Evolutionary conservation across 2,888 invertebrate species (phyloP).

Genomic region (Lithophane leautieri): DNA sequence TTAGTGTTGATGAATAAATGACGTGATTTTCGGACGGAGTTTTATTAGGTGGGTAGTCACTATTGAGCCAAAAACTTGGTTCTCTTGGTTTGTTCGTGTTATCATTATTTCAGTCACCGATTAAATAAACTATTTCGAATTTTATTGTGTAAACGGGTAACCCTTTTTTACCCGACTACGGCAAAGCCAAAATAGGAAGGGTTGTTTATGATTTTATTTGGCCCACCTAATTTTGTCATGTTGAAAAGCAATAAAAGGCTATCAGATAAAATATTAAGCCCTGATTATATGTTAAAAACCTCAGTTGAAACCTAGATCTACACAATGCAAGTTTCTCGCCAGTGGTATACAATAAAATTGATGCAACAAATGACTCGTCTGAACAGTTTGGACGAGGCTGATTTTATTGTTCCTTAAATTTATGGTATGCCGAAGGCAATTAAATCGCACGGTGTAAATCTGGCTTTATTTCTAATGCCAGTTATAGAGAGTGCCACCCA

Average conservation of each 20-base stretch:
- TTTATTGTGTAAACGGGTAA: background rate
- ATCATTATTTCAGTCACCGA: background rate
- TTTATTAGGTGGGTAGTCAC: background rate
- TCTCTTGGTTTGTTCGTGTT: background rate
- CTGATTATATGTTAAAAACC: background rate
- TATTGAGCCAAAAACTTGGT: background rate
- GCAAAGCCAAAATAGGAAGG: too few relatives aligned
- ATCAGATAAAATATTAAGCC: background rate
- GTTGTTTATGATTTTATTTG: background rate
- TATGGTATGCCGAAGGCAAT: background rate
- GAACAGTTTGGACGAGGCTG: background rate
- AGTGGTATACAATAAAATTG: background rate
- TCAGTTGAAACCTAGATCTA: background rate
- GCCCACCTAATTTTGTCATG: background rate
- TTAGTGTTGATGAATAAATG: background rate
- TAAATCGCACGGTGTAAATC: background rate
- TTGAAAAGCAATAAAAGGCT: background rate
- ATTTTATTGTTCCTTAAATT: background rate
- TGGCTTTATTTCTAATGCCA: background rate
- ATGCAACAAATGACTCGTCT: background rate
- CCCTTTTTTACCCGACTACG: background rate
- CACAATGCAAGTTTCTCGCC: background rate
- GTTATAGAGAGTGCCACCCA: too few relatives aligned
- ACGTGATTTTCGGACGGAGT: slow-evolving; percentile 18
- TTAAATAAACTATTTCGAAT: background rate